Base-by-base conservation (phyloP, 2,113 vertebrate genomes). In the Oceanites oceanicus region DNA sequence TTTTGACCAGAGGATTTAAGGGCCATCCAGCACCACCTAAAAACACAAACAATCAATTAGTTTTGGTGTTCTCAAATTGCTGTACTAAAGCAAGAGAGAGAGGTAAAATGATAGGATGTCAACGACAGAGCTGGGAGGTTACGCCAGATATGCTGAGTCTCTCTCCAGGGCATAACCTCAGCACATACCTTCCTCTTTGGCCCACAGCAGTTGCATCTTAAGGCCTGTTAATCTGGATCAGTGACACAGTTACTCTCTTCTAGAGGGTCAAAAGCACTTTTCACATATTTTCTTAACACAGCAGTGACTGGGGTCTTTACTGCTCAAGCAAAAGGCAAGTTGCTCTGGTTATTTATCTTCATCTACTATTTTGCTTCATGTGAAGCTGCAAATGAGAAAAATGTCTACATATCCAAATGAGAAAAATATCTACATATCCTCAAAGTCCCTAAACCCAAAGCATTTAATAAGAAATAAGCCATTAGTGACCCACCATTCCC, bases 1-100 rank as follows among this genome's bases (percentile, higher is more conserved):
- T 81, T 95, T 80, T 91, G 72, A 92, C 70, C 76, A 68, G 74
- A 44, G 72, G 65, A 84, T 94, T 86, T 94, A 78, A 94, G 70
- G 44, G 23, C 34, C 50, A 45, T 91, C 50, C 80, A 72, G 65
- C 36, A 65, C 38, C 38, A 38, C 94, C 58, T 58, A 85, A 92
- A 92, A 13, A 2, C 75, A 85, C 58, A 68, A 92, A 14, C 67
- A 84, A 66, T 38, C 66, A 79, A 62, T 92, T 94, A n/a, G 23
- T 79, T 88, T 67, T 84, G 36, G 47, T 90, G 81, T 45, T 91
- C 62, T 92, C 70, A 70, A 85, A 94, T 79, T 68, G 49, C 84
- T 92, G 20, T 61, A 49, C 58, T 73, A 68, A 89, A 91, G 65
- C 42, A 45, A 79, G 38, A 86, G 50, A 87, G 58, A 58, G 7